A percentile compares a stretch with the other conserved stretches of the same genome.
These are phyloP conservation scores for Lynx canadensis DNA, from an alignment of 2,113 vertebrate genomes.

Conservation along the genomic window DNA sequence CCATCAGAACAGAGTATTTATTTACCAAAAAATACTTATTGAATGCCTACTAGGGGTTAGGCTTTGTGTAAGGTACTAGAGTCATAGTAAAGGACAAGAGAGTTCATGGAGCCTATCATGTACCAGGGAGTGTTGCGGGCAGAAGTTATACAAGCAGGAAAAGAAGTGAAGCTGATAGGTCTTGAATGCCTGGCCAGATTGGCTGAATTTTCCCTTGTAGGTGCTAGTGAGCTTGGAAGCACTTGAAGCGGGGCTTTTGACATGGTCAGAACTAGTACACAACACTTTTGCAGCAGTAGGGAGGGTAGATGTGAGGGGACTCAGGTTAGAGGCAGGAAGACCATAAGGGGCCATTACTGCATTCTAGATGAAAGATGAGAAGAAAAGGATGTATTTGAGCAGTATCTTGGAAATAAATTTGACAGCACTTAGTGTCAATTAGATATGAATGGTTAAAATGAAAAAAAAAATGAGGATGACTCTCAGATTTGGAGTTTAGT, in stretches of 20 bases:
- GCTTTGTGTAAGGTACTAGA: not conserved
- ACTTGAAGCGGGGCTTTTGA: not conserved
- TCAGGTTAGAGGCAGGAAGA: not conserved
- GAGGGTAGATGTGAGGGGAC: not conserved
- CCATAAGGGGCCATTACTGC: not conserved
- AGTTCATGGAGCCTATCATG: not conserved
- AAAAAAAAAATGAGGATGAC: not conserved
- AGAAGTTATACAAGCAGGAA: not conserved
- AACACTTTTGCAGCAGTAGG: not conserved
- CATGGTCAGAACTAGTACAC: not conserved
- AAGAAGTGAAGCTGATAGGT: not conserved
- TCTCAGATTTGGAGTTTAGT: not conserved
- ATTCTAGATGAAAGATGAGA: not conserved
- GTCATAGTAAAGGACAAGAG: not conserved
- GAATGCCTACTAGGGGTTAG: not conserved
- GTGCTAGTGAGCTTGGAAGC: not conserved
- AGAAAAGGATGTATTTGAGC: not conserved
- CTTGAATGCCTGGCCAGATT: not conserved
- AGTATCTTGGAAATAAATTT: conserved; percentile 10
- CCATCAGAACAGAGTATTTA: not conserved
- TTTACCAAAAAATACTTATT: not conserved
- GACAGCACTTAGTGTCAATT: not conserved
- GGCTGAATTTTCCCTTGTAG: not conserved
- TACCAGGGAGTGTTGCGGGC: not conserved
- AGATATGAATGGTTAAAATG: not conserved